Evolutionary conservation across 2,888 invertebrate species (phyloP), one percentile per base, ranked within the genome.

Genomic region (Dryococelus australis): DNA sequence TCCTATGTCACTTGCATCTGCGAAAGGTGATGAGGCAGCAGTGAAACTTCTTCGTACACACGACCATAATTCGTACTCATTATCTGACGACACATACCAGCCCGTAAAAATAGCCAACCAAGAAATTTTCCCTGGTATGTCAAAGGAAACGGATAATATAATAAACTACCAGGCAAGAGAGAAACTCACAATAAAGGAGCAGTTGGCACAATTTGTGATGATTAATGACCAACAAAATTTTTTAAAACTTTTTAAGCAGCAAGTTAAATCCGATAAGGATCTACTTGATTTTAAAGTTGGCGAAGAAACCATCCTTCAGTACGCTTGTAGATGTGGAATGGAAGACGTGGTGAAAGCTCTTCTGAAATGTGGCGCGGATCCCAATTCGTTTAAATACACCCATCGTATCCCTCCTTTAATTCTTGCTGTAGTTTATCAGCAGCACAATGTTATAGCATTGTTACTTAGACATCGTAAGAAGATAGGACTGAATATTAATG

Each of bases 21-120:
- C 94, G 90, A 94, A 94, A 90, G 93, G 93, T 0, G 92, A 94
- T 2, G 93, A 93, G 90, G 92, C 93, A 87, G 93, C 95, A 47
- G 92, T 95, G 0, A 92, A 93, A 43, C 90, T 93, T n/a, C 94
- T 95, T 86, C 90, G 95, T 85, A 93, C 94, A 93, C 43, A 92
- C 93, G 12, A 16, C 26, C 10, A 10, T 43, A 43, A 28, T 24
- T 3, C 24, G 12, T 13, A 35, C 83, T 3, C 28, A 9, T 24
- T 27, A 13, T 43, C 28, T 20, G 83, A 43, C 35, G 8, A 27
- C 43, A 16, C 35, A 24, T 16, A 83, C 13, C 28, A 28, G 16
- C 12, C 27, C 24, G 80, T 28, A 16, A 80, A 28, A 80, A 26
- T 12, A n/a, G 16, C 4, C 43, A 13, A 26, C n/a, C 16, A 83